Conservation (phyloP, 2,113 vertebrate species). For the Xiphorhynchus elegans region DNA sequence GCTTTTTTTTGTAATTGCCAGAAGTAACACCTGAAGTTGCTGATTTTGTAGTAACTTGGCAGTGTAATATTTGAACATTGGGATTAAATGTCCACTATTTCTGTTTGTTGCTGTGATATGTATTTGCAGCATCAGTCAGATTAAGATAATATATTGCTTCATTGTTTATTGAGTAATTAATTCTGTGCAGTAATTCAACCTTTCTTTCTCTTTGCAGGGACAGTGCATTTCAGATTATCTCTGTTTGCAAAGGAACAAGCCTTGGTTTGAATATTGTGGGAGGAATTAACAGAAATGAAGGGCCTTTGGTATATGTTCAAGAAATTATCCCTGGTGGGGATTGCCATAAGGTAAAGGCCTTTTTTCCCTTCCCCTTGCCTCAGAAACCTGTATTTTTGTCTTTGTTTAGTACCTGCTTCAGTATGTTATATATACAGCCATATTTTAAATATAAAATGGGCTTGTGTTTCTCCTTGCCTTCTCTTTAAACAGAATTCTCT, state of each 20-base stretch:
- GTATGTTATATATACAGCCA: background rate
- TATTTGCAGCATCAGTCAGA: background rate
- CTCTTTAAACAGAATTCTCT: background rate
- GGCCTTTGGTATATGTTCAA: slow-evolving; percentile 92
- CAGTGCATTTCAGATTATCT: slow-evolving; percentile 88
- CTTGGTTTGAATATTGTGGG: slow-evolving; percentile 89
- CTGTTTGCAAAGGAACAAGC: slow-evolving; percentile 84
- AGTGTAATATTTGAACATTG: background rate
- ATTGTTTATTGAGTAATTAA: background rate
- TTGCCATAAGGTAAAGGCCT: slow-evolving; percentile 85
- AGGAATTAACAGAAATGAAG: slow-evolving; percentile 88
- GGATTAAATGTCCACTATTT: background rate
- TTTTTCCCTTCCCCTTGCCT: background rate
- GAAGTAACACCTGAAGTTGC: background rate
- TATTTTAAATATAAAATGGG: background rate
- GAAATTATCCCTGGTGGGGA: slow-evolving; percentile 91
- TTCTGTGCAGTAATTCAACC: slow-evolving; percentile 2
- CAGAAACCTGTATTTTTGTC: background rate
- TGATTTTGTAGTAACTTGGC: background rate
- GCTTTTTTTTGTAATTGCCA: background rate
- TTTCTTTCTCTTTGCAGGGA: slow-evolving; percentile 68
- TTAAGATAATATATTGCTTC: background rate
- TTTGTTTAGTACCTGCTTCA: background rate
- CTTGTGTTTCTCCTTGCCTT: background rate
- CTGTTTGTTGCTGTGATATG: rapidly evolving